Evolutionary conservation across 2,113 vertebrate genomes (phyloP).

Genomic region (Noctilio leporinus): DNA sequence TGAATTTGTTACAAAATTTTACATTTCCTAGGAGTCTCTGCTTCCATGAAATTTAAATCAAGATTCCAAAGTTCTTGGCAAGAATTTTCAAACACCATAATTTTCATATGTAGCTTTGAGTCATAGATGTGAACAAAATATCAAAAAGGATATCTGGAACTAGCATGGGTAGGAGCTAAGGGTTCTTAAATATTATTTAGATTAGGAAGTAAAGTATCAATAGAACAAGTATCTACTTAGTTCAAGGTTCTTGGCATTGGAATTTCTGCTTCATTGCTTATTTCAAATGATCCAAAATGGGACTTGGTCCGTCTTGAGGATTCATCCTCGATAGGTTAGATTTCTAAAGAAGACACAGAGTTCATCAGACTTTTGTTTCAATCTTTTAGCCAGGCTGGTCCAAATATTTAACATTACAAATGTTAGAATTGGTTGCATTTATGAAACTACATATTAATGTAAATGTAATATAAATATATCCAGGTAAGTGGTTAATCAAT

Average conservation of each 20-base stretch:
- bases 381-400: not conserved
- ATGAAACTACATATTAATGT: not conserved
- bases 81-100: not conserved
- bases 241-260: not conserved
- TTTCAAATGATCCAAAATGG: not conserved
- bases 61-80: conserved; percentile 28
- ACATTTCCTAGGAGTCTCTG: not conserved
- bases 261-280: not conserved
- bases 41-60: not conserved
- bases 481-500: not conserved
- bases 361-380: not conserved
- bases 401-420: not conserved
- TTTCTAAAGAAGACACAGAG: not conserved
- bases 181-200: not conserved
- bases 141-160: not conserved
- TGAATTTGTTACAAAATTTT: not conserved
- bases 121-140: not conserved
- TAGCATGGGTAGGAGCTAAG: not conserved
- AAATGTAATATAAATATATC: not conserved
- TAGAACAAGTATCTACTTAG: not conserved
- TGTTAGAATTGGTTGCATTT: not conserved
- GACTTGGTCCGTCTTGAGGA: not conserved
- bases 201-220: not conserved
- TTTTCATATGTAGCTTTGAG: conserved; percentile 14
- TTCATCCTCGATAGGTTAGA: not conserved